Evolutionary conservation across 2,888 invertebrate species (phyloP).

Genomic region (Hypselothyrea guttata): DNA sequence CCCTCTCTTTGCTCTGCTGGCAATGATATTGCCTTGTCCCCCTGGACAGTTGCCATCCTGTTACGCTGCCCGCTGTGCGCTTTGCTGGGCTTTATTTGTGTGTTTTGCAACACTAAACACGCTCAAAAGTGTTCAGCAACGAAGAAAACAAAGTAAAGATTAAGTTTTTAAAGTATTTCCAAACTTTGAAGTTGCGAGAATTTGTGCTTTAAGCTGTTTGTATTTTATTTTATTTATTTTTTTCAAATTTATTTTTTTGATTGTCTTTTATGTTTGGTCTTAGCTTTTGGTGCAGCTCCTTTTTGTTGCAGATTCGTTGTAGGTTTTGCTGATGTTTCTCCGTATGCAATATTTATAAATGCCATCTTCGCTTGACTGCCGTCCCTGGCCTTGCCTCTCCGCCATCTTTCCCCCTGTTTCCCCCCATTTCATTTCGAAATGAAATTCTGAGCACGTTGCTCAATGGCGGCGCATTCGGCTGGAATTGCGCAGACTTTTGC

Average conservation of each 20-base stretch:
- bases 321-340: conserved; percentile 25
- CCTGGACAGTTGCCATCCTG: conserved; percentile 26
- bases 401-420: neutral
- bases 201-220: conserved; percentile 2
- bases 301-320: conserved; percentile 28
- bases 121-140: neutral
- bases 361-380: conserved; percentile 7
- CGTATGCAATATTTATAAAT: conserved; percentile 65
- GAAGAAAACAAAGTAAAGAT: too few relatives aligned
- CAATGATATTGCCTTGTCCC: conserved; percentile 5
- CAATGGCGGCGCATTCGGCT: conserved; percentile 39
- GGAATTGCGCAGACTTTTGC: conserved; percentile 6
- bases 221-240: too few relatives aligned
- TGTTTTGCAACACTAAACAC: neutral
- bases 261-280: neutral
- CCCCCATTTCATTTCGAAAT: conserved; percentile 63
- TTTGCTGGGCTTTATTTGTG: neutral
- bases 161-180: too few relatives aligned
- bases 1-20: conserved; percentile 5
- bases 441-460: conserved; percentile 70
- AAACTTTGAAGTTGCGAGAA: neutral
- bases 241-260: neutral
- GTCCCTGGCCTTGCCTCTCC: neutral
- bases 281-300: conserved; percentile 13
- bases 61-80: conserved; percentile 6